Evolutionary conservation across 2,797 vertebrate species (phyloP).

Genomic region (Alosa sapidissima): DNA sequence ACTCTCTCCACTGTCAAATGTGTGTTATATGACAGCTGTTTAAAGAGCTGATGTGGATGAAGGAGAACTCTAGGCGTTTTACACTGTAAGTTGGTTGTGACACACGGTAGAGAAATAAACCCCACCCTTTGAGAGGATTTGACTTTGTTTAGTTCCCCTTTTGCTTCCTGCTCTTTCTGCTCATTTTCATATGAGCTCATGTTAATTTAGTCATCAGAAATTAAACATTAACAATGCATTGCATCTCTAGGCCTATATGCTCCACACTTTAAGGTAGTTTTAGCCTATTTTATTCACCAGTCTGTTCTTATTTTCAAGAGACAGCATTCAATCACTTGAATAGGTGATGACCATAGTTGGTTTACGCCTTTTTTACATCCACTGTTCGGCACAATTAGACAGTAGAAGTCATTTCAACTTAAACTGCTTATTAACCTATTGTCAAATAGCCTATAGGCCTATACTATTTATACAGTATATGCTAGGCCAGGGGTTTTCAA

Average conservation of each 20-base stretch:
- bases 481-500: too few relatives aligned
- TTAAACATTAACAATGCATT: slow-evolving; percentile 52
- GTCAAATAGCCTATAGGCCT: not conserved
- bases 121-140: slow-evolving; percentile 74
- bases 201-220: slow-evolving; percentile 58
- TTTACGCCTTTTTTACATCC: not conserved
- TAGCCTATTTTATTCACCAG: not conserved
- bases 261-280: not conserved
- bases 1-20: not conserved
- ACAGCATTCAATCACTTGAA: not conserved
- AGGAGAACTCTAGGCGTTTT: slow-evolving; percentile 48
- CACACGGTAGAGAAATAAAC: slow-evolving; percentile 55
- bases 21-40: not conserved
- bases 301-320: not conserved
- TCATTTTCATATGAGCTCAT: slow-evolving; percentile 77
- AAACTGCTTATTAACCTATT: not conserved
- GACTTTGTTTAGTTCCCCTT: slow-evolving; percentile 75
- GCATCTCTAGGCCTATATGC: not conserved
- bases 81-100: slow-evolving; percentile 49
- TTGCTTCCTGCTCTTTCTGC: slow-evolving; percentile 79
- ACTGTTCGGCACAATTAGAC: not conserved
- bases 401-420: not conserved
- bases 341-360: not conserved
- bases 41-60: slow-evolving; percentile 5
- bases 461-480: too few relatives aligned